Base-by-base conservation (phyloP, 2,888 invertebrate genomes). In the Tachina lurida region DNA sequence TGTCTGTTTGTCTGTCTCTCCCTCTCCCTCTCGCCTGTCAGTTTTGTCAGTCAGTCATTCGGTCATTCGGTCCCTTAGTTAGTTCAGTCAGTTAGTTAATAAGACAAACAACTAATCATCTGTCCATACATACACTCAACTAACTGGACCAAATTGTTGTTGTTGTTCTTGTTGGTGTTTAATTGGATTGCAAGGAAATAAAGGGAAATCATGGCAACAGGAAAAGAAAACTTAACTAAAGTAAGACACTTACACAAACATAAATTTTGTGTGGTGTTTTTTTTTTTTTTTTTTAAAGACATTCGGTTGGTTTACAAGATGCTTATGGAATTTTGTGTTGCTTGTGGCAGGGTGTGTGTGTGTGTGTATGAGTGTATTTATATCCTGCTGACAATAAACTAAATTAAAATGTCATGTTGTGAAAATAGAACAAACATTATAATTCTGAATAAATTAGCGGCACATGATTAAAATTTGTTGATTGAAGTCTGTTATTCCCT, bases 361-460 rank as follows among this genome's bases (percentile, higher is more conserved):
- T 63, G 31, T n/a, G 10, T 49, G 41, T 68, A n/a, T 54, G 31
- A 54, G 70, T 49, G 43, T 54, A 31, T 49, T 0, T 52, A 67
- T 60, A 58, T 78, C 84, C 80, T 84, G 80, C 84, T 84, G 73
- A 62, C 71, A 84, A 56, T 70, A 47, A 70, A 67, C 45, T 54
- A 80, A 80, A 73, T 80, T 71, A 76, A 68, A 81, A 39, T 81
- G 60, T 77, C 81, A 84, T 84, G 73, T 79, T 49, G 58, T 45
- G 70, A 79, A 79, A 70, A 75, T 58, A 70, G 62, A 63, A 70
- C 56, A 77, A 45, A 67, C 12, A 65, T 56, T 3, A 56, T 56
- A 56, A 75, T 81, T 60, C 41, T 31, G 52, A 31, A 81, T 65
- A 81, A 54, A 68, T 81, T 68, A 81, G 22, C 22, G 60, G n/a